Base-by-base conservation (phyloP, 2,113 vertebrate species). In the Lophura nycthemera region DNA sequence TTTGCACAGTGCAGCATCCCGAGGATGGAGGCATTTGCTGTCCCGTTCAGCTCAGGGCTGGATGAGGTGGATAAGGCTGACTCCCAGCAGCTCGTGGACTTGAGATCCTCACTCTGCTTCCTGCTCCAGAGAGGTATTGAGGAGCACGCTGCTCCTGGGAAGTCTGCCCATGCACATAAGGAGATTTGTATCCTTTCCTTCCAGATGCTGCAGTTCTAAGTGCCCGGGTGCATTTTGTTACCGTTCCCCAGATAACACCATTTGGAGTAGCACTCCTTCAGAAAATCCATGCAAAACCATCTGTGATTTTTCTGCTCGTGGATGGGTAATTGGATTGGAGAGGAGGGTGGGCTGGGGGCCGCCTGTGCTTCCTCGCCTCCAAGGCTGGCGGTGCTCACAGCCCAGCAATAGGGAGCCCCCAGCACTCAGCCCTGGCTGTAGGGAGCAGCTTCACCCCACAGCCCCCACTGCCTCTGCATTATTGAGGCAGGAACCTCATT, bases 251-350 rank as follows among this genome's bases (percentile, higher is more conserved):
- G 94, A 88, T 66, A 22, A 38, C 6, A 48, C 40, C 88, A 2
- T 45, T 61, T 32, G 86, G 93, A 96, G 83, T 32, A 18, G 10
- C 3, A 0, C 83, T 96, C 73, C 95, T 92, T 18, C 90, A 69
- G 92, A 42, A 93, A 87, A 92, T 16, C 92, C 95, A 5, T 64
- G 74, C 91, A 32, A 74, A 83, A 50, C 96, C 95, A 88, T 72
- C 95, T 87, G 92, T 18, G 93, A 34, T 87, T 71, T 43, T 76
- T 70, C 92, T 29, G 30, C 90, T 92, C 90, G 57, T 7, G 81
- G 79, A 18, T 32, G 91, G 82, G 83, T 89, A 88, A 89, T 85
- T 60, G 32, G 89, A 78, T 92, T 82, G 19, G 4, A 79, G 40
- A 0, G 29, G 8, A 40, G 86, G 67, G 57, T 20, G 77, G 88